Percentiles rank a stretch among this genome's conserved stretches.
Conservation (phyloP, 2,113 vertebrate genomes). For the Saimiri boliviensis region DNA sequence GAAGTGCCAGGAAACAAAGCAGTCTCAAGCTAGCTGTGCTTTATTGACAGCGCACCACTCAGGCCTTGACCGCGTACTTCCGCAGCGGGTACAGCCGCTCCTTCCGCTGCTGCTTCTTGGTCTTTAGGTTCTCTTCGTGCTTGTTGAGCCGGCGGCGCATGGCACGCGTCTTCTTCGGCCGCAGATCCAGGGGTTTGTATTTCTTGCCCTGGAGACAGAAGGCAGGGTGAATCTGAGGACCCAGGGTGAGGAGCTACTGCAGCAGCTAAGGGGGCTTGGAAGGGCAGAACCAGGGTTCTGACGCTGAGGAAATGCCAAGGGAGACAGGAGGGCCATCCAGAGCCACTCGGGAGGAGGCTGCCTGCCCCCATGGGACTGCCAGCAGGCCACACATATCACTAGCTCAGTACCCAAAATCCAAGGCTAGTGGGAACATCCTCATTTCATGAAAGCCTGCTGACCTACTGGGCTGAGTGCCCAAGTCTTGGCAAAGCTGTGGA, state of each 20-base stretch:
- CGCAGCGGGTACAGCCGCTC: conserved; percentile 92
- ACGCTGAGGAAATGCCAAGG: too few species aligned
- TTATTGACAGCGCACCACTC: conserved; percentile 75
- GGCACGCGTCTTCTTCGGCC: conserved; percentile 98
- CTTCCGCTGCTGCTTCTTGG: conserved; percentile 96
- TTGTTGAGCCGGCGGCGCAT: conserved; percentile 95
- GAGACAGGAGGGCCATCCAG: background rate
- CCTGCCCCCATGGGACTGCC: too few species aligned
- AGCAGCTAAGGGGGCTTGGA: too few species aligned
- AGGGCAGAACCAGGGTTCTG: background rate
- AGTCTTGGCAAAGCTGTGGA: background rate
- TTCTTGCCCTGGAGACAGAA: conserved; percentile 92
- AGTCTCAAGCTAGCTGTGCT: conserved; percentile 30
- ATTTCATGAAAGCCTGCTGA: background rate
- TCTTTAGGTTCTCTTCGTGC: conserved; percentile 93
- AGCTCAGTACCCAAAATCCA: background rate
- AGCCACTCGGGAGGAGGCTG: background rate
- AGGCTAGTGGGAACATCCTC: background rate
- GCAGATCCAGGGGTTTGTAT: conserved; percentile 97
- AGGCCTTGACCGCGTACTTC: conserved; percentile 98
- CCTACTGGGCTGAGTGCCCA: background rate
- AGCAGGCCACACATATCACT: background rate
- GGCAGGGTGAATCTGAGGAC: background rate
- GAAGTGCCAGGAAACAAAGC: background rate
- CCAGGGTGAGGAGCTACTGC: background rate